phyloP scores from a whole-genome alignment of 2,888 invertebrate species.

The Rhabditoides inermis region DNA sequence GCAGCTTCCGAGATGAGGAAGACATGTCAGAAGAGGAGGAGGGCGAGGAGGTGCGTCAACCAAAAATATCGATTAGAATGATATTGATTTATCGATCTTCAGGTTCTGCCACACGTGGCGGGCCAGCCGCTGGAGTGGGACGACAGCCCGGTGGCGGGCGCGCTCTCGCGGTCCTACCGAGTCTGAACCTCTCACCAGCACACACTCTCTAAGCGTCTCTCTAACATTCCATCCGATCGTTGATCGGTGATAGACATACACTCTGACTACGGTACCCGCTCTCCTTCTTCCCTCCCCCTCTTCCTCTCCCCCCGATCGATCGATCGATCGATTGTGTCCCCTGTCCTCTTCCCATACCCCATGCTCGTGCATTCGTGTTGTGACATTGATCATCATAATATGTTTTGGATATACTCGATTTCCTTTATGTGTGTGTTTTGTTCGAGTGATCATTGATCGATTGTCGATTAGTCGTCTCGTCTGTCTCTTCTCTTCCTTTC shows the following conservation, averaged over 20 bases:
- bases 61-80: not conserved
- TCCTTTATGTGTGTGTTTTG: no score
- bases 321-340: not conserved
- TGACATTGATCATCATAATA: no score
- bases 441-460: no score
- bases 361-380: not conserved
- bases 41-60: conserved; percentile 5
- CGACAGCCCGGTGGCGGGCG: conserved; percentile 52
- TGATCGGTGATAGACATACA: conserved; percentile 10
- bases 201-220: not conserved
- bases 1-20: conserved; percentile 12
- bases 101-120: conserved; percentile 29
- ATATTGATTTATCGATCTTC: conserved; percentile 25
- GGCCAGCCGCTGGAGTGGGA: conserved; percentile 59
- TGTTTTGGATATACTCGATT: conserved; percentile 4
- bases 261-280: conserved; percentile 2
- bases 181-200: conserved; percentile 11
- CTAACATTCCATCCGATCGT: not conserved
- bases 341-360: conserved; percentile 2
- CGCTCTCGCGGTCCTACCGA: conserved; percentile 33
- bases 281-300: conserved; percentile 6
- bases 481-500: not conserved
- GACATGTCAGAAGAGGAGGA: conserved; percentile 9
- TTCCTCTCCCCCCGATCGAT: not conserved
- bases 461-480: not conserved